phyloP scores from a whole-genome alignment of 2,113 vertebrate genomes.

The Toxotes chatareus region DNA sequence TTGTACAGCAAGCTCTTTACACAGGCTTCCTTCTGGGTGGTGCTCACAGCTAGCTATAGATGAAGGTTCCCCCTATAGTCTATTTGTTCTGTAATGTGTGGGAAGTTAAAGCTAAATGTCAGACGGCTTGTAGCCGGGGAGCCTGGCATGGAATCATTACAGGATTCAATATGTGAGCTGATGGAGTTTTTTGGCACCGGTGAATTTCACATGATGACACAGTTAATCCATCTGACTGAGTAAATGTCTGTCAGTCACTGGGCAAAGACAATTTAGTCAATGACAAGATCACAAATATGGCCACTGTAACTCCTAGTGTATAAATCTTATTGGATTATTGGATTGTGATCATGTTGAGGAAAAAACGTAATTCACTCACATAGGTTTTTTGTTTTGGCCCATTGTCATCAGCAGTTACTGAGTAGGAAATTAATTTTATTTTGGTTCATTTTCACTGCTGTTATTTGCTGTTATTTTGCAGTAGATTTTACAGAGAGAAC shows the following conservation, averaged over 20 bases:
- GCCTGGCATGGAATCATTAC: not conserved
- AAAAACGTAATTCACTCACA: not conserved
- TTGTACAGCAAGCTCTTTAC: not conserved
- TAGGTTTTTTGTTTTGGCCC: not conserved
- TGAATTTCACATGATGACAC: conserved; percentile 9
- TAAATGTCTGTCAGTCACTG: conserved; percentile 23
- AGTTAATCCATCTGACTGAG: conserved; percentile 24
- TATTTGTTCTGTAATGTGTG: conserved; percentile 23
- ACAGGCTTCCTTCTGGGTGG: not conserved
- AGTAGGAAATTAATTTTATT: no score
- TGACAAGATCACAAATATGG: not conserved
- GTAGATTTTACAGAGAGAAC: not conserved
- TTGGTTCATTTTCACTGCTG: no score
- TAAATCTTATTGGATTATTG: not conserved
- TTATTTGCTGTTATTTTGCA: not conserved
- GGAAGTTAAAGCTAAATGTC: conserved; percentile 33
- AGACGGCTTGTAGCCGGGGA: no score
- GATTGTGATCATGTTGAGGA: not conserved
- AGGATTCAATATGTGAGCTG: conserved; percentile 6
- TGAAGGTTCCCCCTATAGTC: not conserved
- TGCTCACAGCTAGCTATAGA: not conserved
- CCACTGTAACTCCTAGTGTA: not conserved
- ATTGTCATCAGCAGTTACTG: not conserved
- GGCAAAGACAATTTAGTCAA: not conserved
- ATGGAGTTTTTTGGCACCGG: conserved; percentile 11